Percentiles rank a stretch among this genome's conserved stretches.
These are phyloP conservation scores for Notarius lentiginosus DNA, from an alignment of 2,113 vertebrate species.

Conservation along the genomic window DNA sequence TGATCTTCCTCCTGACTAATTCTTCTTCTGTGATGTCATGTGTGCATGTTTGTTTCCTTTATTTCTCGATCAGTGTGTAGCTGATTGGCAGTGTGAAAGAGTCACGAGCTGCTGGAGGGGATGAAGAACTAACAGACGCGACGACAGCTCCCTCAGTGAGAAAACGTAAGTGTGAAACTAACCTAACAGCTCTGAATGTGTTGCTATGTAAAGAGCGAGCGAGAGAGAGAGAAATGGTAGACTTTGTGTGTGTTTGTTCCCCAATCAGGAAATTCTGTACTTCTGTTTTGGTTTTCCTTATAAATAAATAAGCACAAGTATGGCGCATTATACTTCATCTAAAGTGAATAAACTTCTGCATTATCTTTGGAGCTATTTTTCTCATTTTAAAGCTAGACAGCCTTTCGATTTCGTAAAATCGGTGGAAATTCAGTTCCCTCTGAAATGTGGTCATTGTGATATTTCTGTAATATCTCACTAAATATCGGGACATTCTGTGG, in stretches of 20 bases:
- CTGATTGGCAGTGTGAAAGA: background rate
- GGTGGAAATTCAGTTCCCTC: too few relatives aligned
- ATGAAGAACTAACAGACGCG: slow-evolving; percentile 19
- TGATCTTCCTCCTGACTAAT: background rate
- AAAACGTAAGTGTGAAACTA: slow-evolving; percentile 33
- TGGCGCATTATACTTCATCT: background rate
- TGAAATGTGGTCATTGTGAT: too few relatives aligned
- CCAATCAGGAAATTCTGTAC: background rate
- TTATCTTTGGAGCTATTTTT: background rate
- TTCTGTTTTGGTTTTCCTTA: background rate
- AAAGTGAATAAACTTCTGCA: background rate
- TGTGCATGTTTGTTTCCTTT: background rate
- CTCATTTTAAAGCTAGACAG: background rate
- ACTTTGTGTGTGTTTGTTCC: too few relatives aligned
- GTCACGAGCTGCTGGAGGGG: background rate
- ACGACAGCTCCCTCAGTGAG: slow-evolving; percentile 26
- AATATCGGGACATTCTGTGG: too few relatives aligned
- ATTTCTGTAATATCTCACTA: too few relatives aligned
- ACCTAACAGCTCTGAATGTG: slow-evolving; percentile 7
- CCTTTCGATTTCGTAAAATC: too few relatives aligned
- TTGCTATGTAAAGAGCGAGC: slow-evolving; percentile 6
- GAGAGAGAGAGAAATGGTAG: background rate
- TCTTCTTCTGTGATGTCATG: background rate
- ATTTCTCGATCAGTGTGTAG: background rate
- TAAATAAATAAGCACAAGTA: background rate